These are phyloP conservation scores for Helicolenus hilgendorfi DNA, from an alignment of 2,797 vertebrate genomes.

Conservation along the genomic window DNA sequence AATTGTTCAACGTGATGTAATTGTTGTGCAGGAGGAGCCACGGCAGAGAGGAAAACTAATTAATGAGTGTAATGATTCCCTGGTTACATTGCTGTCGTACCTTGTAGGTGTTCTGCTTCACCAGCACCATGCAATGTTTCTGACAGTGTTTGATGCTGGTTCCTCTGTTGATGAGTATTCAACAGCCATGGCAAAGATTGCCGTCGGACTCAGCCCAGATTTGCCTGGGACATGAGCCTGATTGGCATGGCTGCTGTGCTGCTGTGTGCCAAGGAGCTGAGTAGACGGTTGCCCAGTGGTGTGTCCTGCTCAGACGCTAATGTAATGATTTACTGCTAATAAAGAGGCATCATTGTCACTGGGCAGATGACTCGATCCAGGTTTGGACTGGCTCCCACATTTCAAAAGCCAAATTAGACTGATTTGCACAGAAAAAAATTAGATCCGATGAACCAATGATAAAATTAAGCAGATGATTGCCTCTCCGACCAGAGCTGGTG, in stretches of 20 bases:
- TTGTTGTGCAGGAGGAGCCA: constrained; percentile 50
- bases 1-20: constrained; percentile 51
- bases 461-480: constrained; percentile 69
- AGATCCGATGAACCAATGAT: constrained; percentile 51
- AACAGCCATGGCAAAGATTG: constrained; percentile 67
- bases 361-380: constrained; percentile 68
- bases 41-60: constrained; percentile 49
- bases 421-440: constrained; percentile 58
- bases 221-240: constrained; percentile 72
- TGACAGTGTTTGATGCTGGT: constrained; percentile 42
- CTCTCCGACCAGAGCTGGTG: constrained; percentile 54
- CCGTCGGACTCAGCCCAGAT: constrained; percentile 63
- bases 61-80: constrained; percentile 63
- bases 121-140: constrained; percentile 11
- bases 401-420: constrained; percentile 62
- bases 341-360: constrained; percentile 74
- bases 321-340: constrained; percentile 79
- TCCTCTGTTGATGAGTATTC: constrained; percentile 60
- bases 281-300: constrained; percentile 62
- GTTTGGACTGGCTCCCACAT: constrained; percentile 39
- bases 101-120: constrained; percentile 68
- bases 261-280: constrained; percentile 66
- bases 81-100: constrained; percentile 26
- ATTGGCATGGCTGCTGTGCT: constrained; percentile 60
- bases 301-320: constrained; percentile 70